phyloP scores from a whole-genome alignment of 2,888 invertebrate species.

The Lathronympha strigana region DNA sequence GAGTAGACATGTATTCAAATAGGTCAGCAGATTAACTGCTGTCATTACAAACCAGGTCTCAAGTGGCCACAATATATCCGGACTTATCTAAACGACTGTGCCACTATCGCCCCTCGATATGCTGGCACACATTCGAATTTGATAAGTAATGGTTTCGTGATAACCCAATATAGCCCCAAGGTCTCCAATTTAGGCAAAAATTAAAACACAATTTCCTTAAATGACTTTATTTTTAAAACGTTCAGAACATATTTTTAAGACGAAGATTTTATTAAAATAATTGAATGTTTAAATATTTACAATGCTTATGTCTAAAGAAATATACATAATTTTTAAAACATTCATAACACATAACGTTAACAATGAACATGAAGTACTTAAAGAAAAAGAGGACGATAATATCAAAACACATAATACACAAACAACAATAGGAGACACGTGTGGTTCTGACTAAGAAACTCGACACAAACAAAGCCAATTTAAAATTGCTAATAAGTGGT shows the following conservation, averaged over 20 bases:
- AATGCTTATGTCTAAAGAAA: background rate
- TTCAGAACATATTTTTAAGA: background rate
- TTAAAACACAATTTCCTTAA: slow-evolving; percentile 36
- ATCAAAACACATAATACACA: slow-evolving; percentile 27
- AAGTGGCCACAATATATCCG: slow-evolving; percentile 47
- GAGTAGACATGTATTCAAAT: slow-evolving; percentile 22
- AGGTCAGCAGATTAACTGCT: slow-evolving; percentile 36
- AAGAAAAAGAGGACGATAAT: slow-evolving; percentile 25
- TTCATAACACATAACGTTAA: slow-evolving; percentile 11
- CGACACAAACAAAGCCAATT: slow-evolving; percentile 68
- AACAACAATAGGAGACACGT: slow-evolving; percentile 57
- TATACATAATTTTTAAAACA: background rate
- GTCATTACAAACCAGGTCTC: slow-evolving; percentile 32
- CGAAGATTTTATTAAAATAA: background rate
- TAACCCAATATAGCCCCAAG: slow-evolving; percentile 43
- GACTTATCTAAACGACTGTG: slow-evolving; percentile 58
- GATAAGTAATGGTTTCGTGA: slow-evolving; percentile 36
- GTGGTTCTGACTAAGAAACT: slow-evolving; percentile 49
- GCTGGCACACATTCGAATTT: slow-evolving; percentile 37
- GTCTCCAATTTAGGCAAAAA: slow-evolving; percentile 29
- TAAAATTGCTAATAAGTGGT: slow-evolving; percentile 76
- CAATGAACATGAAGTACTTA: slow-evolving; percentile 16
- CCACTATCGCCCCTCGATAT: slow-evolving; percentile 46
- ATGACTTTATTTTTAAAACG: slow-evolving; percentile 20
- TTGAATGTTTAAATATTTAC: background rate